Conservation (phyloP, 2,113 vertebrate genomes). For the Cyanocitta stelleri region DNA sequence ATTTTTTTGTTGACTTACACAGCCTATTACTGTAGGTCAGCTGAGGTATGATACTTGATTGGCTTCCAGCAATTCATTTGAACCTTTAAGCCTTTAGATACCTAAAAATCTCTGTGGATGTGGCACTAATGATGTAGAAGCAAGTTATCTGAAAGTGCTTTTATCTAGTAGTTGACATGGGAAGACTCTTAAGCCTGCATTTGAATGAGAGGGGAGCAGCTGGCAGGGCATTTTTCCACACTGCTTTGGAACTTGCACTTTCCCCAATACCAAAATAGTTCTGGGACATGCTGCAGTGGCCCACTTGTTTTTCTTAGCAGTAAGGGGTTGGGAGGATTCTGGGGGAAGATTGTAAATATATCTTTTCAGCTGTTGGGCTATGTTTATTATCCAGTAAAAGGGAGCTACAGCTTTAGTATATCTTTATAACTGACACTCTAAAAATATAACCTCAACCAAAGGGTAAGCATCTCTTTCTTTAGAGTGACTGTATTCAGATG, state of each 20-base stretch:
- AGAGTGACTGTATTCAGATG: not conserved
- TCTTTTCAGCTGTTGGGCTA: constrained; percentile 62
- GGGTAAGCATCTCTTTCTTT: constrained; percentile 2
- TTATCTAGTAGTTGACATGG: not conserved
- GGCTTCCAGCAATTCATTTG: not conserved
- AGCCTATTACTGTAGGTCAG: not conserved
- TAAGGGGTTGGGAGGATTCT: constrained; percentile 40
- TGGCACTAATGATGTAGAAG: not conserved
- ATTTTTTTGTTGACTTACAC: not conserved
- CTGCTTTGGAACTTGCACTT: constrained; percentile 50
- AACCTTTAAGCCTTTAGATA: not conserved
- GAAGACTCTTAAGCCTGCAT: not conserved
- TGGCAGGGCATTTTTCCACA: constrained; percentile 49
- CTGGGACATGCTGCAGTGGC: constrained; percentile 26
- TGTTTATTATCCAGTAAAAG: constrained; percentile 55
- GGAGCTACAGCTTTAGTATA: constrained; percentile 34
- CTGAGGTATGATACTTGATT: not conserved
- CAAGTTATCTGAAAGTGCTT: not conserved
- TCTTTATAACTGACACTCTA: constrained; percentile 44
- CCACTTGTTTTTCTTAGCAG: constrained; percentile 54
- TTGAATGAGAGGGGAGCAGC: constrained; percentile 24
- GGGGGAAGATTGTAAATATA: constrained; percentile 53
- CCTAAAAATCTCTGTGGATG: not conserved
- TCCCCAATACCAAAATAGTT: constrained; percentile 52
- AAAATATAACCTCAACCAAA: constrained; percentile 42